Conservation (phyloP, 2,797 vertebrate species). For the Okamejei kenojei region DNA sequence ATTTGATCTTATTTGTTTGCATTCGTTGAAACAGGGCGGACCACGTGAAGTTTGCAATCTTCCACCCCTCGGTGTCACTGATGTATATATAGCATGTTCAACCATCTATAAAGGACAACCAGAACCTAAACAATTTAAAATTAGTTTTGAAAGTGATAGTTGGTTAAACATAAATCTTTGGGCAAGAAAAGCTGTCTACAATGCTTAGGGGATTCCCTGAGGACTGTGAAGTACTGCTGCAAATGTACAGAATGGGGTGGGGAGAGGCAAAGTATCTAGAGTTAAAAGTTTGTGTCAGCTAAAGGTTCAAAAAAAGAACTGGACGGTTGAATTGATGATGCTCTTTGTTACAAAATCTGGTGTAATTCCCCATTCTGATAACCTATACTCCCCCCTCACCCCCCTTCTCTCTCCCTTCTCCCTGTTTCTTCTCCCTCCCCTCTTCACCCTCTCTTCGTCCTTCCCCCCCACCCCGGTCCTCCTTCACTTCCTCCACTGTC, state of each 20-base stretch:
- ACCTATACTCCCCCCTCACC: too few relatives aligned
- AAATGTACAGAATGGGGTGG: slow-evolving; percentile 5
- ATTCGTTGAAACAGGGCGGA: too few relatives aligned
- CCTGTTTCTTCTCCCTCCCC: too few relatives aligned
- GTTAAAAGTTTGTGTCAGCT: too few relatives aligned
- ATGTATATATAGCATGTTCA: slow-evolving; percentile 2
- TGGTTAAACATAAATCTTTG: slow-evolving; percentile 27
- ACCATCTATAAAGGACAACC: slow-evolving; percentile 18
- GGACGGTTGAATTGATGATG: too few relatives aligned
- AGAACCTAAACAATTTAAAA: not conserved
- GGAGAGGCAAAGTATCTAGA: not conserved
- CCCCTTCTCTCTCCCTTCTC: too few relatives aligned
- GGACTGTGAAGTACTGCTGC: not conserved
- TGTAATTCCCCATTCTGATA: too few relatives aligned
- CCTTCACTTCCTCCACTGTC: not conserved
- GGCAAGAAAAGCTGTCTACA: not conserved
- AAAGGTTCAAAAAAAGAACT: too few relatives aligned
- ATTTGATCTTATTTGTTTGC: too few relatives aligned
- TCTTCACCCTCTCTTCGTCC: not conserved
- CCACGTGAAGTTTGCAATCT: too few relatives aligned
- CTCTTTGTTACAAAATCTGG: too few relatives aligned
- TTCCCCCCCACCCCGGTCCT: too few relatives aligned
- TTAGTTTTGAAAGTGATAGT: not conserved
- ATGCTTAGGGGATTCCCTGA: not conserved
- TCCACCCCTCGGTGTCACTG: not conserved